Evolutionary conservation across 1,140 invertebrate genomes (phyloP).

Genomic region (Cydia amplana): DNA sequence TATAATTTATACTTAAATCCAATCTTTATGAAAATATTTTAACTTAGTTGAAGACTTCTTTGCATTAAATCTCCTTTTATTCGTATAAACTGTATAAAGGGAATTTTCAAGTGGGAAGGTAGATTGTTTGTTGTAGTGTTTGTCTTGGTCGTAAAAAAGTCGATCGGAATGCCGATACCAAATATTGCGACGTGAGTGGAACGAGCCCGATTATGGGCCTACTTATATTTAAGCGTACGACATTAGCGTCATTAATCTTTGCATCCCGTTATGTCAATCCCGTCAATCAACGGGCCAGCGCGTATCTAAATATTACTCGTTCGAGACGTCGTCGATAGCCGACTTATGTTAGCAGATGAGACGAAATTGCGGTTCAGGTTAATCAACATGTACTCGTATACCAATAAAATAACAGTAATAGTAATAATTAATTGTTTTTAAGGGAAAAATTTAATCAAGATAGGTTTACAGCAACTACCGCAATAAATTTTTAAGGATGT

Average conservation of each 20-base stretch:
- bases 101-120: constrained; percentile 1
- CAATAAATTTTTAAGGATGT: too few relatives aligned
- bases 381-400: too few relatives aligned
- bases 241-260: constrained; percentile 51
- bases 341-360: background rate
- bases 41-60: too few relatives aligned
- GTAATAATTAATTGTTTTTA: too few relatives aligned
- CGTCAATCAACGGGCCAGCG: constrained; percentile 32
- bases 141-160: constrained; percentile 37
- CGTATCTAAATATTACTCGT: constrained; percentile 2
- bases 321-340: background rate
- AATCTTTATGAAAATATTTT: too few relatives aligned
- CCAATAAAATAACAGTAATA: too few relatives aligned
- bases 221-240: constrained; percentile 41
- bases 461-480: too few relatives aligned
- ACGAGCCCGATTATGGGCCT: constrained; percentile 38
- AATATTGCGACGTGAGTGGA: constrained; percentile 34
- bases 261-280: constrained; percentile 49
- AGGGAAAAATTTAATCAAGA: too few relatives aligned
- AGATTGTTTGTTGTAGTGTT: constrained; percentile 16
- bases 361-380: background rate
- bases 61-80: background rate
- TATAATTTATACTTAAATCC: too few relatives aligned
- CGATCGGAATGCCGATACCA: constrained; percentile 41
- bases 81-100: background rate